phyloP scores from a whole-genome alignment of 2,888 invertebrate genomes.

The Eristalis tenax region DNA sequence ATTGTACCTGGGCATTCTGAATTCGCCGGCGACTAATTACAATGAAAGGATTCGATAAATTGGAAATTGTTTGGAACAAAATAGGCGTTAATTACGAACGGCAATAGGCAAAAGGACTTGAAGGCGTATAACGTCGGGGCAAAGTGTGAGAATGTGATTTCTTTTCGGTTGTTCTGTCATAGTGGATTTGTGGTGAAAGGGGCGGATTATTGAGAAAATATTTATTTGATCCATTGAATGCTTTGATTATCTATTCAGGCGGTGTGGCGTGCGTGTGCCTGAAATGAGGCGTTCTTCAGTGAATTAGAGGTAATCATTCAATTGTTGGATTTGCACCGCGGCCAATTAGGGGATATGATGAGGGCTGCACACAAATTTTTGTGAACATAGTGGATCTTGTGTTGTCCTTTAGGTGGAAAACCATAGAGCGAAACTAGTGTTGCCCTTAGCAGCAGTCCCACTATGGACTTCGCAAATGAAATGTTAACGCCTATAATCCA shows the following conservation, averaged over 20 bases:
- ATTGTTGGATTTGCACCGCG: constrained; percentile 28
- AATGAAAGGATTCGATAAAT: constrained; percentile 71
- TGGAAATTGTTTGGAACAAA: constrained; percentile 67
- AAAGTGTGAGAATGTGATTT: constrained; percentile 2
- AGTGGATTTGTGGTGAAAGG: neutral
- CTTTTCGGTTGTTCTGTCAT: neutral
- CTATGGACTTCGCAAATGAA: too few relatives aligned
- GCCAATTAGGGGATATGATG: constrained; percentile 2
- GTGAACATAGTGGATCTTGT: constrained; percentile 4
- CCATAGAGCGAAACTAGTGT: too few relatives aligned
- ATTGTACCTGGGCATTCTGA: constrained; percentile 41
- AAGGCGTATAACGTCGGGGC: neutral
- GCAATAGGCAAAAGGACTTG: constrained; percentile 46
- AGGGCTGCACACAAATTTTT: constrained; percentile 17
- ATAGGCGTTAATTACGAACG: constrained; percentile 67
- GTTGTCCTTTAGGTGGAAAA: too few relatives aligned
- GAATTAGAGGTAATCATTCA: constrained; percentile 59
- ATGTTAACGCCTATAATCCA: too few relatives aligned
- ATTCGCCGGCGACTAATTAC: constrained; percentile 67
- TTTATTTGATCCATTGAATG: constrained; percentile 59
- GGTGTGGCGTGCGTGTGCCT: neutral
- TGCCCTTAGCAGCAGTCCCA: too few relatives aligned
- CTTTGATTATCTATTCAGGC: constrained; percentile 50
- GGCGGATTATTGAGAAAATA: constrained; percentile 26
- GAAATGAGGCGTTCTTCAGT: constrained; percentile 27